Conservation (phyloP, 1,140 invertebrate genomes). For the Maconellicoccus hirsutus region DNA sequence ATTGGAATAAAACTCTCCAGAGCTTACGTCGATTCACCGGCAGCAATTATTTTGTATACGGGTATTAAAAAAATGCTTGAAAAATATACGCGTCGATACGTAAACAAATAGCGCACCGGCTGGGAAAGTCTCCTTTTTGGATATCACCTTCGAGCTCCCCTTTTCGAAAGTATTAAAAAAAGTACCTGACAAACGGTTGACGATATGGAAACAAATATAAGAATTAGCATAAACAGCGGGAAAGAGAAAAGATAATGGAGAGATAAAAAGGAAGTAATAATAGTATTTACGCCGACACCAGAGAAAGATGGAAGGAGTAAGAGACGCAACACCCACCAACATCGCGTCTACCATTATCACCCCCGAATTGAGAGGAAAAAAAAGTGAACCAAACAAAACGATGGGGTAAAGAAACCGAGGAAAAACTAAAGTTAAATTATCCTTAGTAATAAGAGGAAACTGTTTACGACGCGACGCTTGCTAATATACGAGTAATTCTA, state of each 20-base stretch:
- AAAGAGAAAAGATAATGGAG: constrained; percentile 21
- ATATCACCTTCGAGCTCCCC: too few species aligned
- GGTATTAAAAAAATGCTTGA: neutral
- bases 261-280: constrained; percentile 22
- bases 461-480: neutral
- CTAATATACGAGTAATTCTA: neutral
- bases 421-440: constrained; percentile 1
- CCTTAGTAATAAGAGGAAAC: constrained; percentile 16
- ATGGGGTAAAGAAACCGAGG: neutral
- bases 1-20: neutral
- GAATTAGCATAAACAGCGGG: constrained; percentile 21
- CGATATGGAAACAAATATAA: constrained; percentile 20
- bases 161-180: neutral
- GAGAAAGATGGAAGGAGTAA: neutral
- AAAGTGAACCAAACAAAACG: neutral
- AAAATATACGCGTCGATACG: too few species aligned
- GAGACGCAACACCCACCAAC: neutral
- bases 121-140: too few species aligned
- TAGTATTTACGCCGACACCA: constrained; percentile 11
- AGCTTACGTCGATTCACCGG: too few species aligned
- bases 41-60: too few species aligned
- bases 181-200: constrained; percentile 12
- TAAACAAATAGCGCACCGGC: too few species aligned
- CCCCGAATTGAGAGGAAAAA: neutral
- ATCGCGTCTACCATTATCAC: constrained; percentile 15